Base-by-base conservation (phyloP, 2,888 invertebrate genomes). In the Nomada fucata region DNA sequence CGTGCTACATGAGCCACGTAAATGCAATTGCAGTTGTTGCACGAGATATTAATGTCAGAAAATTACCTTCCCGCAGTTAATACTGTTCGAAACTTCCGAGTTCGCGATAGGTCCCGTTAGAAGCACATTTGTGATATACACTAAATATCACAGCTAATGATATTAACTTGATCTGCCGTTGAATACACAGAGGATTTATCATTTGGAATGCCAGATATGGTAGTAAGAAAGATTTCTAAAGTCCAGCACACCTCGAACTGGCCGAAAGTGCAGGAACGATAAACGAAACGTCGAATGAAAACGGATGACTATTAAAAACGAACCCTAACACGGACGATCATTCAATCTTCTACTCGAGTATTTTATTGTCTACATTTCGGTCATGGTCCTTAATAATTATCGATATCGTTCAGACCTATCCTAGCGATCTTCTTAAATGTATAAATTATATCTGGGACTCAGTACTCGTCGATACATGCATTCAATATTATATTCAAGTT, bases 201-300 rank as follows among this genome's bases (percentile, higher is more conserved):
- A 18, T 15, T 18, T 10, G 55, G 2, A 10, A 47, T 47, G 13
- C 15, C 36, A 36, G 36, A 36, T 0, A 36, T 7, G 36, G 7
- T 36, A 53, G 20, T 53, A n/a, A 18, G 9, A 1, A 2, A n/a
- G n/a, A 53, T 20, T n/a, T 20, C 53, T 20, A 11, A 53, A n/a
- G 20, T 9, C 10, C 53, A 20, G 53, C 2, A 50, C n/a, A 20
- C n/a, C 20, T 0, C n/a, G n/a, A 23, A 20, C 20, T 63, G 1
- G n/a, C 29, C 11, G 7, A 29, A 1, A n/a, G 29, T 1, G n/a
- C 29, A 53, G 11, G 55, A 53, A 36, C 36, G 29, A 55, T 15
- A 23, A 52, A 69, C 3, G 29, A 57, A 57, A 44, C 55, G 55
- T 70, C 65, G 36, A 42, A 59, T 53, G 74, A 23, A 42, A 42